A percentile compares a stretch with the other conserved stretches of the same genome.
phyloP scores from a whole-genome alignment of 1,140 invertebrate species.

The Ooceraea biroi region DNA sequence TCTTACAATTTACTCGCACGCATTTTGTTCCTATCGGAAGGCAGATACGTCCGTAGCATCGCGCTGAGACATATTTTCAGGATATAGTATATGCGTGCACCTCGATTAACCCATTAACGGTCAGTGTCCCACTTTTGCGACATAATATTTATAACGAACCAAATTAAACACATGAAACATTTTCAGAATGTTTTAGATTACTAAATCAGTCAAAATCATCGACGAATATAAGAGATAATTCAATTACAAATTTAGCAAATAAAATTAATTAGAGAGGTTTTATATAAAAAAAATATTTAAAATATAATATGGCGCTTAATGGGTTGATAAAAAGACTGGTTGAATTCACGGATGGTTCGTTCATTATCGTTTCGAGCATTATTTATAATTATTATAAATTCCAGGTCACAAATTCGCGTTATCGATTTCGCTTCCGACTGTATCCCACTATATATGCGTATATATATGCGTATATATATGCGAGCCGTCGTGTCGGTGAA shows the following conservation, averaged over 20 bases:
- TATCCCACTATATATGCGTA: background rate
- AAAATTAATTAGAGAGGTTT: no score
- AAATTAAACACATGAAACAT: no score
- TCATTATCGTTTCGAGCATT: slow-evolving; percentile 22
- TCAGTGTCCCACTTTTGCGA: no score
- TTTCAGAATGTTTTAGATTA: no score
- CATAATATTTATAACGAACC: no score
- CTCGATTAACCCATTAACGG: slow-evolving; percentile 62
- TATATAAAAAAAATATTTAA: no score
- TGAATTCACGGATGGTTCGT: slow-evolving; percentile 71
- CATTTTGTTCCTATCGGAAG: slow-evolving; percentile 44
- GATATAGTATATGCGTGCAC: slow-evolving; percentile 71
- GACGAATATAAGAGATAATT: no score
- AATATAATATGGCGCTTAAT: no score
- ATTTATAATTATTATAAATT: slow-evolving; percentile 3
- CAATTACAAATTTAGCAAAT: no score
- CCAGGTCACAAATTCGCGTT: background rate
- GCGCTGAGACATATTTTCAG: background rate
- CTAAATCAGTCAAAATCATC: no score
- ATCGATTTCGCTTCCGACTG: background rate
- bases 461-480: no score
- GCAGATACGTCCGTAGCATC: slow-evolving; percentile 17
- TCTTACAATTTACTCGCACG: slow-evolving; percentile 29
- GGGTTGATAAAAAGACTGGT: slow-evolving; percentile 80
- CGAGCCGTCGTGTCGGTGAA: no score